Conservation (phyloP, 2,888 invertebrate genomes). For the Stenchaetothrips biformis region DNA sequence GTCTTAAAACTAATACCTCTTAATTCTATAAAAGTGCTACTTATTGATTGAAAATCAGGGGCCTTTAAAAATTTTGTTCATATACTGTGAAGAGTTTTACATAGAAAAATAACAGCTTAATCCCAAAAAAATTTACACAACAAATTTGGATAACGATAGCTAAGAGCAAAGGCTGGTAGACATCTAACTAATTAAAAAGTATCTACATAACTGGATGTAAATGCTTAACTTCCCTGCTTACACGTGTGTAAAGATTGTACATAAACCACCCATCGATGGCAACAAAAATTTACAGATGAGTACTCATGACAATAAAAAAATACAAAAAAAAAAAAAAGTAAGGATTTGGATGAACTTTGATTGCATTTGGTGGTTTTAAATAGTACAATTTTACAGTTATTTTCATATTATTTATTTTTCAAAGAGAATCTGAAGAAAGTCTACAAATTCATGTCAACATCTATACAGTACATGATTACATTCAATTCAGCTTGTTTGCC, state of each 20-base stretch:
- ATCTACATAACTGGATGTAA: constrained; percentile 1
- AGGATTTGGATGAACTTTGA: neutral
- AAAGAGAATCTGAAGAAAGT: neutral
- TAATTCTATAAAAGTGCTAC: neutral
- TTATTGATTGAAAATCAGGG: neutral
- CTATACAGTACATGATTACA: constrained; percentile 21
- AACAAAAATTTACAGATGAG: constrained; percentile 3
- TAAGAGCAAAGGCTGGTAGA: constrained; percentile 3
- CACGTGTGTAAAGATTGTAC: neutral
- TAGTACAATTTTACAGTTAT: constrained; percentile 17
- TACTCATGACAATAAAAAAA: neutral
- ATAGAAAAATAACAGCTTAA: constrained; percentile 18
- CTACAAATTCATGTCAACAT: constrained; percentile 15
- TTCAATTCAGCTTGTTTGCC: neutral
- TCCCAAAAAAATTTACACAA: neutral
- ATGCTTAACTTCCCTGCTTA: neutral
- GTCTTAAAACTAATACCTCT: constrained; percentile 4
- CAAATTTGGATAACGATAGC: constrained; percentile 15
- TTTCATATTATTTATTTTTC: constrained; percentile 14
- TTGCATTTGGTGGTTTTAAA: constrained; percentile 14
- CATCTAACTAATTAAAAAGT: constrained; percentile 8
- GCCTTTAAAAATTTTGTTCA: neutral
- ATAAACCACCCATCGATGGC: constrained; percentile 4
- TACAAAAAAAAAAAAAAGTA: neutral
- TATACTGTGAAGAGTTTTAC: neutral